Percentiles rank a stretch among this genome's conserved stretches.
Conservation (phyloP, 1,140 invertebrate genomes). For the Formica selysi region DNA sequence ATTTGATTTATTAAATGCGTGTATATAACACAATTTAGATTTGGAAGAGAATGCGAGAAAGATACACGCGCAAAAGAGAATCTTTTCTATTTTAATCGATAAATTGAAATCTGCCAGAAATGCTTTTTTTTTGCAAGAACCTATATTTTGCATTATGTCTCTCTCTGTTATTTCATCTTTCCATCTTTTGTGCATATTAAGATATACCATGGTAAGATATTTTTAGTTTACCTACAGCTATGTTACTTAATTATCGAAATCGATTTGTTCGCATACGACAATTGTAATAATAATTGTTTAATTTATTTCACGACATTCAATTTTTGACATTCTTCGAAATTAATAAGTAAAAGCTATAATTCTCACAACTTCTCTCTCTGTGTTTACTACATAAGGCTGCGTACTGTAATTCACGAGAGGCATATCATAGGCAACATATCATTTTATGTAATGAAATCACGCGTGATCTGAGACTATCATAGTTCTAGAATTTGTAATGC, state of each 20-base stretch:
- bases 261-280: neutral
- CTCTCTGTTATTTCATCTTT: neutral
- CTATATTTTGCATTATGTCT: neutral
- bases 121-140: neutral
- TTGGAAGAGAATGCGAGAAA: neutral
- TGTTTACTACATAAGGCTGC: neutral
- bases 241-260: neutral
- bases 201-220: neutral
- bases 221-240: neutral
- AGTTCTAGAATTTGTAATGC: conserved; percentile 27
- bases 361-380: neutral
- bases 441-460: conserved; percentile 26
- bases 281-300: neutral
- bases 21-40: neutral
- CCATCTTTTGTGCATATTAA: neutral
- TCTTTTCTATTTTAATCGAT: neutral
- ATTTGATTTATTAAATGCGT: conserved; percentile 25
- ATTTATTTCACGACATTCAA: neutral
- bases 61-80: neutral
- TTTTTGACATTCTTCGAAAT: neutral
- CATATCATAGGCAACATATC: neutral
- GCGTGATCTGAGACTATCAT: conserved; percentile 26
- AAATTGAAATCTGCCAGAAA: neutral
- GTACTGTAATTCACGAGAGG: neutral
- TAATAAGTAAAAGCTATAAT: neutral